Evolutionary conservation across 2,888 invertebrate species (phyloP).

Genomic region (Sympetrum striolatum): DNA sequence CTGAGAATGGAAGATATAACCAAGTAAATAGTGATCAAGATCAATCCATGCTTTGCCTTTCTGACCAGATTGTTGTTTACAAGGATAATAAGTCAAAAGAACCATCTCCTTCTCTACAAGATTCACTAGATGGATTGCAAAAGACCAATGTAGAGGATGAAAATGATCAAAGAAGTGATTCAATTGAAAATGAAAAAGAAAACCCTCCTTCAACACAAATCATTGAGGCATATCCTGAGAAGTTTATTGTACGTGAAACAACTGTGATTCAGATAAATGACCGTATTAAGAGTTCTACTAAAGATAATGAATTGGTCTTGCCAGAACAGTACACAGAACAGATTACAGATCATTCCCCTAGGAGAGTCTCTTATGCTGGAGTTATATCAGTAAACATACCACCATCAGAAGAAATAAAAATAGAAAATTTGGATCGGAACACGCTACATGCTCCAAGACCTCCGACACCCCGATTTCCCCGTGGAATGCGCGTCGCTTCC

Average conservation of each 20-base stretch:
- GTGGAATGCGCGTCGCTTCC: slow-evolving; percentile 13
- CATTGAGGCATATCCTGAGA: too few species aligned
- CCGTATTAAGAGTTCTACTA: neutral
- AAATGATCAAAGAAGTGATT: neutral
- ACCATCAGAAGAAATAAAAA: neutral
- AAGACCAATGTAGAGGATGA: neutral
- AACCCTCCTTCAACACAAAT: too few species aligned
- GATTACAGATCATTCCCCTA: neutral
- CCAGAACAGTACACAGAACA: neutral
- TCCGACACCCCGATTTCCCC: neutral
- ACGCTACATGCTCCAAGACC: neutral
- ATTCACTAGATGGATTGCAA: neutral
- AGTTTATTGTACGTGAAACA: neutral
- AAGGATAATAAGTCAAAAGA: neutral
- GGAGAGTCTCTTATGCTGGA: slow-evolving; percentile 6
- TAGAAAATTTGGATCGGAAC: neutral
- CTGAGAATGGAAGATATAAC: neutral
- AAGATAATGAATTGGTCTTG: neutral
- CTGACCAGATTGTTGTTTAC: neutral
- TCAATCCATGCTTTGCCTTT: neutral
- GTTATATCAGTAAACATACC: slow-evolving; percentile 2
- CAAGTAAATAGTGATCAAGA: neutral
- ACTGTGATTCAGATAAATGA: neutral
- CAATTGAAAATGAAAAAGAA: neutral
- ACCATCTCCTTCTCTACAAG: neutral